A percentile compares a stretch with the other conserved stretches of the same genome.
These are phyloP conservation scores for Cephus sareptanus DNA, from an alignment of 2,888 invertebrate species.

Conservation along the genomic window DNA sequence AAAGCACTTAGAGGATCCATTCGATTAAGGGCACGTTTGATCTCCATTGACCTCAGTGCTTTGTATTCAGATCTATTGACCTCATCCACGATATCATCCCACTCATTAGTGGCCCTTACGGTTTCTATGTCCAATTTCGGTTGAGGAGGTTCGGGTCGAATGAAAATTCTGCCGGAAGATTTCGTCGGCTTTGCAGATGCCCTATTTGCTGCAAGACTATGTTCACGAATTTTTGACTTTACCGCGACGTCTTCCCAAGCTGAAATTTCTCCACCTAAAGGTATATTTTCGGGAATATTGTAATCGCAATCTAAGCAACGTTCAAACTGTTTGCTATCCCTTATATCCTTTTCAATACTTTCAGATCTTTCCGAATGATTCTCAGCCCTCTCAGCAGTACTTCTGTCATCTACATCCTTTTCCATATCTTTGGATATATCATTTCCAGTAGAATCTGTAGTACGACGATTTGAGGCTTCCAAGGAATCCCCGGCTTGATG, in stretches of 20 bases:
- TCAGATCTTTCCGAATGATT: not conserved
- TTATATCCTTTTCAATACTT: not conserved
- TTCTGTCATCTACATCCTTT: not conserved
- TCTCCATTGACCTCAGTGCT: not conserved
- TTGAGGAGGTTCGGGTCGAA: slow-evolving; percentile 48
- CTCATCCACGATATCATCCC: not conserved
- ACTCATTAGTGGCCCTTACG: slow-evolving; percentile 24
- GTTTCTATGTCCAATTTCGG: slow-evolving; percentile 40
- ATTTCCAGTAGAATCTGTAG: not conserved
- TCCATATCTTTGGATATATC: not conserved
- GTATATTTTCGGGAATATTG: slow-evolving; percentile 30
- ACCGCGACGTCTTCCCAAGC: slow-evolving; percentile 44
- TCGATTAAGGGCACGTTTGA: not conserved
- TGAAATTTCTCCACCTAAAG: slow-evolving; percentile 31
- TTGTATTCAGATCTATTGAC: not conserved
- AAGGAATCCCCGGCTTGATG: not conserved
- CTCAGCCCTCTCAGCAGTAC: not conserved
- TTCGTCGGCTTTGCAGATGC: not conserved
- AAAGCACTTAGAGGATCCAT: not conserved
- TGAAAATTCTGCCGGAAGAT: slow-evolving; percentile 26
- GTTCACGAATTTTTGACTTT: slow-evolving; percentile 30
- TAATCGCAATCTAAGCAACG: slow-evolving; percentile 28
- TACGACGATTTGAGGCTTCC: not conserved
- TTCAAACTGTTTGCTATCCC: not conserved
- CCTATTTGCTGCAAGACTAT: not conserved